Base-by-base conservation (phyloP, 2,888 invertebrate genomes). In the Pollenia griseotomentosa region DNA sequence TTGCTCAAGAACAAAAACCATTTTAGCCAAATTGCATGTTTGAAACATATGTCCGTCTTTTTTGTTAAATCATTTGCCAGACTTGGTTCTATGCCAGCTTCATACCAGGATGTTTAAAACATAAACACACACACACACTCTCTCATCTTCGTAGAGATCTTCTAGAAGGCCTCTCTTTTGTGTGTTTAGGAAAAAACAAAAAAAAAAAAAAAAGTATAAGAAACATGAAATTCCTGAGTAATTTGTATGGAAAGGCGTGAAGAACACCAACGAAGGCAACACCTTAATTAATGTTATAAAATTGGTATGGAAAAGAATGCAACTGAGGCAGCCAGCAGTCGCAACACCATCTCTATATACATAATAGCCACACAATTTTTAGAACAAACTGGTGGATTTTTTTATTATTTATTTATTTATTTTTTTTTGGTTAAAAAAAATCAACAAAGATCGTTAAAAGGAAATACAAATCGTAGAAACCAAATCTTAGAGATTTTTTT, bases 211-310 rank as follows among this genome's bases (percentile, higher is more conserved):
- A 82, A 84, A 70, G 73, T 16, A 57, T 66, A 75, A 77, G 81
- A 88, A 91, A 92, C 92, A 92, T 91, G 92, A 93, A 93, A 93
- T 93, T 93, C 93, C 92, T 92, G 90, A 92, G 92, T 93, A 93
- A 93, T 93, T 93, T 93, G 92, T 92, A 92, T 91, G 91, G 91
- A 91, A 92, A 93, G 93, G 93, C 93, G 93, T 93, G 93, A 93
- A 93, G 93, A 93, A 93, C 93, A 93, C 93, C 93, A 93, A 93
- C 93, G 93, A 93, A 92, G 93, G 93, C 92, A 93, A 93, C 92
- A 92, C 92, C 92, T 92, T 93, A 93, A 93, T 93, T 93, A 93
- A 93, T 93, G 93, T 93, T 92, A 93, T 93, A 93, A 93, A 92
- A 92, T 91, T 91, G 91, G 90, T 91, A 91, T 90, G 91, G 89